Evolutionary conservation across 92 coral and sea anemone species (phyloP), one percentile per base, ranked within the genome.

Genomic region (Palythoa caribaeorum): DNA sequence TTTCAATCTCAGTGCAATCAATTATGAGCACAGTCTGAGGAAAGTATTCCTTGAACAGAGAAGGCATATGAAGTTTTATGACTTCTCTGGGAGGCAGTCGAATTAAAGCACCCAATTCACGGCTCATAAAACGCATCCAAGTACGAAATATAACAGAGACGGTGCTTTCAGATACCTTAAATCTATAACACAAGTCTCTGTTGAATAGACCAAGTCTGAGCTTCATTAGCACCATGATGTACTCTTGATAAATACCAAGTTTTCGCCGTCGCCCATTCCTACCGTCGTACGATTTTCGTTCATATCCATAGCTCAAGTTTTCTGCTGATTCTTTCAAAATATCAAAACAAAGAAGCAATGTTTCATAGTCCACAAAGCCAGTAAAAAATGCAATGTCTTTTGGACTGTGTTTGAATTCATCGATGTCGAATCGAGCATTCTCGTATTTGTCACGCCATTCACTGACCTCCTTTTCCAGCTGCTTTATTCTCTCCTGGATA

Each of bases 1-100:
- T 93, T 74, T 91, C 90, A 55, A 90, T 36, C 83, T 91, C 92
- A 83, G 94, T 91, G 78, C 92, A 93, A 76, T 91, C 96, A 81
- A 93, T 89, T 36, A 92, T 89, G 9, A 86, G 68, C 38, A 74
- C 88, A 52, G 90, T 69, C 52, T 76, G 87, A 19, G 95, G 95
- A 73, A 84, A 88, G 79, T 73, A 80, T 9, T 85, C 38, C 68
- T 91, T 84, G 77, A 91, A 93, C 19, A 90, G 73, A 17, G 87
- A 84, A 69, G 95, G 92, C 92, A 88, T 91, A 76, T 93, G 83
- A 70, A 55, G 76, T 77, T 78, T 21, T 57, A 93, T 69, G 36
- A 91, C 87, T 14, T 90, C 95, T 60, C 91, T 88, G 2, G 94
- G 90, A 52, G 96, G 94, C 84, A 89, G 76, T 48, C 74, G 68